A percentile compares a stretch with the other conserved stretches of the same genome.
Conservation (phyloP, 2,113 vertebrate genomes). For the Neoarius graeffei region DNA sequence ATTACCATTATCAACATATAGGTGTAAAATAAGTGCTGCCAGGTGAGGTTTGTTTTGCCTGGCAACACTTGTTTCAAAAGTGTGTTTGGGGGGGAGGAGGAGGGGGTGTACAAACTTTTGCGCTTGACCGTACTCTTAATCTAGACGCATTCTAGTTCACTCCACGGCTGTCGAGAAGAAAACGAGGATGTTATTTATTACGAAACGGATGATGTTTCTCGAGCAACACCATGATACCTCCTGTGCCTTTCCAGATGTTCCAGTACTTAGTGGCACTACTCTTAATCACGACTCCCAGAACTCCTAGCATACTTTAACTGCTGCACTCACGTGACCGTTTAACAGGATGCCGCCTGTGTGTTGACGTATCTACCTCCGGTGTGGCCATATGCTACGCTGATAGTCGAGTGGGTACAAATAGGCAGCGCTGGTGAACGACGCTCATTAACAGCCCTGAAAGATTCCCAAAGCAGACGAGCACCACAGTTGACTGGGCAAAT, state of each 20-base stretch:
- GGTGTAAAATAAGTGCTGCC: no score
- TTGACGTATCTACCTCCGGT: conserved; percentile 30
- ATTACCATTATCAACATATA: no score
- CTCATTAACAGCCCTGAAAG: conserved; percentile 61
- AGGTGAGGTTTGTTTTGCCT: no score
- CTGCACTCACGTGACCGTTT: conserved; percentile 30
- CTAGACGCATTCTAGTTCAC: background rate
- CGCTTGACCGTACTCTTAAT: background rate
- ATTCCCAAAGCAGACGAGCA: conserved; percentile 46
- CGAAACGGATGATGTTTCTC: background rate
- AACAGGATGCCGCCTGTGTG: conserved; percentile 41
- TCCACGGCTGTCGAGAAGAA: background rate
- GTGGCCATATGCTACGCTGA: conserved; percentile 26
- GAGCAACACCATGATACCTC: background rate
- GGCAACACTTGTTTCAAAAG: no score
- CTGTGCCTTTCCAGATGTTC: conserved; percentile 27
- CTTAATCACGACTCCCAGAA: conserved; percentile 3
- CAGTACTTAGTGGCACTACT: background rate
- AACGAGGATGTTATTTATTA: background rate
- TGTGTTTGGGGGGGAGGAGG: no score
- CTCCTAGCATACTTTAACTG: background rate
- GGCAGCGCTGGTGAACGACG: conserved; percentile 24
- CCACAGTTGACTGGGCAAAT: conserved; percentile 42
- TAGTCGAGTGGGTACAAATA: conserved; percentile 43
- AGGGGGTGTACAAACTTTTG: background rate